Base-by-base conservation (phyloP, 1,140 invertebrate genomes). In the Diprion similis region DNA sequence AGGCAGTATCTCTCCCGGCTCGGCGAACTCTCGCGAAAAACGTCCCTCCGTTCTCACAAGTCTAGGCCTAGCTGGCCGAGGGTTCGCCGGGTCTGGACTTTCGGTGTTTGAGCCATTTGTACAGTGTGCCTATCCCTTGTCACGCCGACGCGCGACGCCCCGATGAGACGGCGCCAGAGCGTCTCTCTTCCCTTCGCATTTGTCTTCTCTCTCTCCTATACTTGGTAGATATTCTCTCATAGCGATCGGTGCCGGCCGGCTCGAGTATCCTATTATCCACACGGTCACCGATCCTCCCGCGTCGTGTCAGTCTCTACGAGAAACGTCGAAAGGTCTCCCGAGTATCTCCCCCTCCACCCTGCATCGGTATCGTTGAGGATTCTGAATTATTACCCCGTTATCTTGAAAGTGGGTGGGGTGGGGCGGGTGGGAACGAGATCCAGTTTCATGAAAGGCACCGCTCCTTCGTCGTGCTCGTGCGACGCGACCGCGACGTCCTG, bases 381-480 rank as follows among this genome's bases (percentile, higher is more conserved):
- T 77, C 80, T 86, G 84, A 86, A 82, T 86, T 86, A 86, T 86
- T 85, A 76, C 79, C 78, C 80, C 81, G 84, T 85, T 86, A 86
- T 86, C 85, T 83, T 73, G 73, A 77, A 68, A 68, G 66, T 19
- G 18, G 75, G 79, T 78, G 79, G 82, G 81, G 75, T 75, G 79
- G 82, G 81, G 73, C 72, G 74, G 77, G 73, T 71, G 70, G 75
- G 73, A 68, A 69, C 75, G 24, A 70, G 78, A 86, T 87, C 84
- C 84, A 87, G 85, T 87, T 87, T 86, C 83, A 84, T 85, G 80
- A 84, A 85, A 86, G 82, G 80, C 76, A 81, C 84, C 84, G 79
- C 77, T 75, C 70, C 51, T 13, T 59, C 11, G 70, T 64, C 71
- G 73, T 68, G 74, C 75, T 68, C 24, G 9, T 66, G 48, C 66